Evolutionary conservation across 64 coral and sea anemone genomes (phyloP).

Genomic region (Trachythela sp.): DNA sequence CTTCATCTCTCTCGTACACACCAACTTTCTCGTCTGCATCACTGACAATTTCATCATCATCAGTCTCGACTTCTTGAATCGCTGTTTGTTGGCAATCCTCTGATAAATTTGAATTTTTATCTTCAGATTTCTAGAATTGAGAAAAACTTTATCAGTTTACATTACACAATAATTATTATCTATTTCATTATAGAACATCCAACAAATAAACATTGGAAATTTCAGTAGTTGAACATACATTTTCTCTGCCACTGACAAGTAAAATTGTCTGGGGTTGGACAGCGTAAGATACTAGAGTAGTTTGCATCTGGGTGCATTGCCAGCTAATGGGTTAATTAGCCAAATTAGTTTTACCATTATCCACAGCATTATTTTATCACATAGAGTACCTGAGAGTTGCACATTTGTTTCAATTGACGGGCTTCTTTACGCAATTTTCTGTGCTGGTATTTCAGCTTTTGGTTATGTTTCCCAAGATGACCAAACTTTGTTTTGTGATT

Average conservation of each 20-base stretch:
- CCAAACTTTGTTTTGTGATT: background rate
- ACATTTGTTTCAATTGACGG: background rate
- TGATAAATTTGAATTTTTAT: background rate
- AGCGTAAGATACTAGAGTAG: background rate
- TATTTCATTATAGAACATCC: background rate
- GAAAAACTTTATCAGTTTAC: too few relatives aligned
- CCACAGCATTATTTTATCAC: too few relatives aligned
- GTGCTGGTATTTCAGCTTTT: background rate
- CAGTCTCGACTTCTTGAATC: background rate
- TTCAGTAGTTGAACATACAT: too few relatives aligned
- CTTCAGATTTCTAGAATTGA: background rate
- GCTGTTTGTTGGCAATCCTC: background rate
- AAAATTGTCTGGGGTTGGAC: background rate
- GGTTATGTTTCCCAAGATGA: background rate
- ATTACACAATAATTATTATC: background rate
- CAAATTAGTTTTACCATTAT: background rate
- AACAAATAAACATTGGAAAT: constrained; percentile 2
- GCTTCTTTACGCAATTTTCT: background rate
- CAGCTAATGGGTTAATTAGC: too few relatives aligned
- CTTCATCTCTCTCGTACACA: background rate
- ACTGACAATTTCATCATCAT: background rate
- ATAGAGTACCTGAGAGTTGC: background rate
- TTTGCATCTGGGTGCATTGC: too few relatives aligned
- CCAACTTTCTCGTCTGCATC: background rate
- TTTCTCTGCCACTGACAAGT: too few relatives aligned